Evolutionary conservation across 2,888 invertebrate genomes (phyloP), one percentile per base, ranked within the genome.

Genomic region (Lampropteryx suffumata): DNA sequence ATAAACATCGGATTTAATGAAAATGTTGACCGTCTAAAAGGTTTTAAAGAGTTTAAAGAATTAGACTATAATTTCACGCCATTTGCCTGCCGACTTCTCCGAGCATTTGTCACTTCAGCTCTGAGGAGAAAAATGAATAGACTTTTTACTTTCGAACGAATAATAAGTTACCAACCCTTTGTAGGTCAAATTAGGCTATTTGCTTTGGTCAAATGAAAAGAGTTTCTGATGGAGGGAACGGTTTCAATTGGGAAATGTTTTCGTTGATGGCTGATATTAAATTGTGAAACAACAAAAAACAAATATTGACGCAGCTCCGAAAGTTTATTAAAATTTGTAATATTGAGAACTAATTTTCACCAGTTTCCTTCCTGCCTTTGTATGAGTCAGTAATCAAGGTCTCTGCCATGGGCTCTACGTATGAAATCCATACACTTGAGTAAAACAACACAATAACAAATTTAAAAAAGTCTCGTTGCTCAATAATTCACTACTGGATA

Each of bases 181-280:
- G 59, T 58, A 41, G 43, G 62, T 62, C 69, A 77, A 79, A 80
- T 78, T 77, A 73, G 74, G 68, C 61, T 73, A 64, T 71, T 79
- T 79, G 75, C 79, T 72, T 13, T 30, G 48, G 40, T 69, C 47
- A 50, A 54, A 73, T 67, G 61, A 69, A 78, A 75, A 67, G 71
- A 64, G 64, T 71, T 65, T 64, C 44, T 47, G 49, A 35, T 47
- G 44, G 53, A 54, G 59, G 60, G 62, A 57, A 21, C 4, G n/a
- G 32, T 40, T 46, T 46, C 36, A 36, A 46, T 37, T 46, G 30
- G 36, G 30, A 36, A 46, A 42, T 46, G 32, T 51, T 50, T 7
- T 35, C 28, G 9, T 13, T 6, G 9, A 10, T 13, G 21, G 26
- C 8, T 32, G 12, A 24, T 21, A 41, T 48, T 48, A 27, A 30